Evolutionary conservation across 2,888 invertebrate genomes (phyloP).

Genomic region (Ariolimax columbianus): DNA sequence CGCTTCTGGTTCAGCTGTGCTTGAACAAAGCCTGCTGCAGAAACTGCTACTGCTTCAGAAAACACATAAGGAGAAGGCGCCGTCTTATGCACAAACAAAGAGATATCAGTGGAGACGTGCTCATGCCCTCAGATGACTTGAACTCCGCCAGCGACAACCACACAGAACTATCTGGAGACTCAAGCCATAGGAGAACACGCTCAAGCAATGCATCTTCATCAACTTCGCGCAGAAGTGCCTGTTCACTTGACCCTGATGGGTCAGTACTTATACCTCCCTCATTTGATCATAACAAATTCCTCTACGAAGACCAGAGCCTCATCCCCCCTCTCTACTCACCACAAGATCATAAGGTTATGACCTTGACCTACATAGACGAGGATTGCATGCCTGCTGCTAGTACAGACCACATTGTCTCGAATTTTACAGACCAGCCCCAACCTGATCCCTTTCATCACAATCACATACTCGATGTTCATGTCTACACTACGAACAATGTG

Average conservation of each 20-base stretch:
- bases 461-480: background rate
- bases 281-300: background rate
- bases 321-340: slow-evolving; percentile 10
- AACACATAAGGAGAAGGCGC: background rate
- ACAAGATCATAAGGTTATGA: slow-evolving; percentile 17
- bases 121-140: slow-evolving; percentile 24
- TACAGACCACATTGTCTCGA: background rate
- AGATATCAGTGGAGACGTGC: background rate
- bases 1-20: slow-evolving; percentile 16
- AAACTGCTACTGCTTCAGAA: slow-evolving; percentile 22
- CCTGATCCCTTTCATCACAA: background rate
- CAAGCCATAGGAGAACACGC: background rate
- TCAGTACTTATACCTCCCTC: background rate
- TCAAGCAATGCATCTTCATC: slow-evolving; percentile 29
- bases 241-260: background rate
- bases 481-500: no score
- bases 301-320: slow-evolving; percentile 15
- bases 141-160: background rate
- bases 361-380: slow-evolving; percentile 15
- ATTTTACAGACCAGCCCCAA: background rate
- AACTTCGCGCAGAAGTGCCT: slow-evolving; percentile 23
- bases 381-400: background rate
- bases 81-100: slow-evolving; percentile 7
- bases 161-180: background rate
- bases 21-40: slow-evolving; percentile 30